phyloP scores from a whole-genome alignment of 2,113 vertebrate genomes.

The Dinomys branickii region DNA sequence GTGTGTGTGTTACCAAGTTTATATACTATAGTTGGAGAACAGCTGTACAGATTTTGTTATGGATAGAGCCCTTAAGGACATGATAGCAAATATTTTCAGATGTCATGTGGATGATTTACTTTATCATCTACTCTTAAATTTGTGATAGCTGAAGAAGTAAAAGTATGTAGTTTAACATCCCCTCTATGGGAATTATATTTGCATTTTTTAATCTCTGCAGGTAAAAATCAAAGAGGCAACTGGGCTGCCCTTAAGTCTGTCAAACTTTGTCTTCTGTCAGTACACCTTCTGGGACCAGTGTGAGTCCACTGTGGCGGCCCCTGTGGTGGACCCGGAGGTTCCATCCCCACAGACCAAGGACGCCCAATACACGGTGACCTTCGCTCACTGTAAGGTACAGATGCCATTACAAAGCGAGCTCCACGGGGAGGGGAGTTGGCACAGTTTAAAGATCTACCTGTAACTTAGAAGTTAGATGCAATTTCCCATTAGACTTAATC shows the following conservation, averaged over 20 bases:
- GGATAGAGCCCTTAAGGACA: not conserved
- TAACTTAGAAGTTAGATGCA: not conserved
- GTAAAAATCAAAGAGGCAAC: conserved; percentile 98
- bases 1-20: not conserved
- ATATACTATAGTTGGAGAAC: not conserved
- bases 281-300: conserved; percentile 98
- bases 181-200: not conserved
- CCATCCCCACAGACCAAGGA: conserved; percentile 91
- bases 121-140: conserved; percentile 15
- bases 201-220: conserved; percentile 81
- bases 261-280: conserved; percentile 99
- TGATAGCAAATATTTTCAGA: not conserved
- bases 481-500: not conserved
- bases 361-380: conserved; percentile 93
- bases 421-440: fast-evolving
- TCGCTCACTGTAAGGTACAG: conserved; percentile 94
- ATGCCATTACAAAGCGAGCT: fast-evolving
- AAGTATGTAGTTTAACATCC: not conserved
- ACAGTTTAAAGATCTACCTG: not conserved
- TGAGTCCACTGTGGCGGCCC: conserved; percentile 93
- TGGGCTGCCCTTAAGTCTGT: conserved; percentile 94
- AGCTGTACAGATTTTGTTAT: not conserved
- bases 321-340: conserved; percentile 95
- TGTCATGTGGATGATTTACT: not conserved
- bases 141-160: not conserved